phyloP scores from a whole-genome alignment of 1,140 invertebrate species.

The Dreissena polymorpha region DNA sequence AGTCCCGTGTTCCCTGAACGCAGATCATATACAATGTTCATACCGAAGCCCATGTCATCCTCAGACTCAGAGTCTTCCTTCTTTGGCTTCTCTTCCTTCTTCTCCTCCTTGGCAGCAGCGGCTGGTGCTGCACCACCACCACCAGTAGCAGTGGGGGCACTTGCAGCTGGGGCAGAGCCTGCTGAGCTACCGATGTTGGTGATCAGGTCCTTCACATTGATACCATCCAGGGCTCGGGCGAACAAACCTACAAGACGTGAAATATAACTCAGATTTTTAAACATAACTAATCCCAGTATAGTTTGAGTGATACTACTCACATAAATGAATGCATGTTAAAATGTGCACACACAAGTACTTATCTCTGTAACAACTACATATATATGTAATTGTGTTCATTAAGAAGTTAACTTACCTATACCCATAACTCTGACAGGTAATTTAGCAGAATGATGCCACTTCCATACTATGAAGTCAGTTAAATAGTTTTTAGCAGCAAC shows the following conservation, averaged over 20 bases:
- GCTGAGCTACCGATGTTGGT: conserved; percentile 96
- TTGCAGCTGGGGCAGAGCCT: conserved; percentile 89
- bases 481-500: too few relatives aligned
- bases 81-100: conserved; percentile 87
- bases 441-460: too few relatives aligned
- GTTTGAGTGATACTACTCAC: too few relatives aligned
- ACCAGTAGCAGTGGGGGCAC: conserved; percentile 83
- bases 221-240: conserved; percentile 96
- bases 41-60: conserved; percentile 95
- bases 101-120: conserved; percentile 54
- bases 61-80: conserved; percentile 91
- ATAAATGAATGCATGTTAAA: too few relatives aligned
- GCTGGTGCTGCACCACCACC: conserved; percentile 84
- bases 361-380: too few relatives aligned
- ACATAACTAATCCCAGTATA: too few relatives aligned
- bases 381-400: too few relatives aligned
- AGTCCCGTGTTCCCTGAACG: too few relatives aligned
- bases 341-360: too few relatives aligned
- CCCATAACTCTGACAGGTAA: too few relatives aligned
- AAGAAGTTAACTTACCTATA: too few relatives aligned
- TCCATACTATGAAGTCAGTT: too few relatives aligned
- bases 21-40: conserved; percentile 27
- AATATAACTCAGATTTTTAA: background rate
- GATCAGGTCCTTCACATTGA: conserved; percentile 97
- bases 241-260: conserved; percentile 86